Base-by-base conservation (phyloP, 2,113 vertebrate species). In the Xenopus laevis region DNA sequence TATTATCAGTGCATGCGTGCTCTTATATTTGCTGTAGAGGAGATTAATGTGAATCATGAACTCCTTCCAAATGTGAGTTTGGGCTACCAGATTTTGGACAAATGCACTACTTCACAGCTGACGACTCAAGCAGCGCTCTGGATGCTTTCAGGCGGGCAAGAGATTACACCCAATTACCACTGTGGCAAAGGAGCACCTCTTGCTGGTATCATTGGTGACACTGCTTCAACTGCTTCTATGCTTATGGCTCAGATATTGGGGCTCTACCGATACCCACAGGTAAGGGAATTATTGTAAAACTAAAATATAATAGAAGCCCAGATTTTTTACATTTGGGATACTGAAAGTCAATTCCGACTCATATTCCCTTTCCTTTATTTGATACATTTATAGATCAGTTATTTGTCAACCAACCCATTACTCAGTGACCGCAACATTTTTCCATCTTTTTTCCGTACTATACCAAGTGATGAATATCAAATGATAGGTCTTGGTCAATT, bases 381-480 rank as follows among this genome's bases (percentile, higher is more conserved):
- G 33, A 40, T 4, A 71, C 23, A 30, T 1, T 13, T 5, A 30
- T 18, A 76, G 72, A 60, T 74, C 44, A 74, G 72, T 30, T 68
- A 61, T 30, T 68, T 74, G 20, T 68, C 72, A 18, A 74, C 72
- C 57, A 74, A 65, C 12, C 47, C 72, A 11, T 13, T 68, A 4
- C 57, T 74, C 16, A 68, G 72, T 27, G n/a, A 74, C 57, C 45
- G 72, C 21, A 21, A 23, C 59, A 44, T 65, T 7, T 72, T 72
- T 53, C 79, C 68, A 13, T 58, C 65, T 65, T 81, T 74, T 63
- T 74, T 69, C n/a, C 79, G 65, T 63, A 77, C 70, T 12, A 64
- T 69, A 9, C 85, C 72, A 77, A 86, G 60, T 73, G 83, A 66
- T 86, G 81, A 82, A 13, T 71, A 73, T 18, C 79, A 81, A 20